phyloP scores from a whole-genome alignment of 1,140 invertebrate genomes.

The Druon quercuslanigerum region DNA sequence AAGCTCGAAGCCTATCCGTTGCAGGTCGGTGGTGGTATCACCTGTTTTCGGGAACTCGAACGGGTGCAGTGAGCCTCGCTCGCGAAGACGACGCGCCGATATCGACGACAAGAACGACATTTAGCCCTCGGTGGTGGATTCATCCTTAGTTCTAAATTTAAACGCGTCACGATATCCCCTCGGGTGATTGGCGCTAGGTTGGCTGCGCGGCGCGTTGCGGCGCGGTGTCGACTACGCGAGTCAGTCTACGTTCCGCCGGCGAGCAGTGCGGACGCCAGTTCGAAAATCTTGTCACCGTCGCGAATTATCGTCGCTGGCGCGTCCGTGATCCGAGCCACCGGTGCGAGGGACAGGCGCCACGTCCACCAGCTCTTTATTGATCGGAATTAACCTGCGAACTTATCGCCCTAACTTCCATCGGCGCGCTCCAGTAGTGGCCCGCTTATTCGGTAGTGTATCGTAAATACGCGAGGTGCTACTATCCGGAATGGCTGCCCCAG shows the following conservation, averaged over 20 bases:
- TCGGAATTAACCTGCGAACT: conserved; percentile 73
- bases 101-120: conserved; percentile 17
- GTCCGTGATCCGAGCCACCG: conserved; percentile 24
- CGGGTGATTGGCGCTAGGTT: conserved; percentile 38
- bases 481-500: conserved; percentile 80
- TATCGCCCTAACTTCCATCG: conserved; percentile 57
- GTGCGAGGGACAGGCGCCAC: conserved; percentile 43
- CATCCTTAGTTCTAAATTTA: conserved; percentile 48
- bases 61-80: neutral
- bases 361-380: conserved; percentile 67
- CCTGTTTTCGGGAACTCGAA: neutral
- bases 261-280: conserved; percentile 62
- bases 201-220: conserved; percentile 42
- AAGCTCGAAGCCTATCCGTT: neutral
- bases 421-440: conserved; percentile 59
- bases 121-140: conserved; percentile 16
- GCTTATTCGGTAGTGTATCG: conserved; percentile 44
- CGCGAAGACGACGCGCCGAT: conserved; percentile 11
- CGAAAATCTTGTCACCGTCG: conserved; percentile 14
- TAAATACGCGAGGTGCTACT: conserved; percentile 51
- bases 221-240: conserved; percentile 66
- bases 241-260: conserved; percentile 74
- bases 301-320: conserved; percentile 31
- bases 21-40: conserved; percentile 16
- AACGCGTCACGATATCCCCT: conserved; percentile 41